Evolutionary conservation across 2,888 invertebrate species (phyloP), one percentile per base, ranked within the genome.

Genomic region (Sthenelais limicola): DNA sequence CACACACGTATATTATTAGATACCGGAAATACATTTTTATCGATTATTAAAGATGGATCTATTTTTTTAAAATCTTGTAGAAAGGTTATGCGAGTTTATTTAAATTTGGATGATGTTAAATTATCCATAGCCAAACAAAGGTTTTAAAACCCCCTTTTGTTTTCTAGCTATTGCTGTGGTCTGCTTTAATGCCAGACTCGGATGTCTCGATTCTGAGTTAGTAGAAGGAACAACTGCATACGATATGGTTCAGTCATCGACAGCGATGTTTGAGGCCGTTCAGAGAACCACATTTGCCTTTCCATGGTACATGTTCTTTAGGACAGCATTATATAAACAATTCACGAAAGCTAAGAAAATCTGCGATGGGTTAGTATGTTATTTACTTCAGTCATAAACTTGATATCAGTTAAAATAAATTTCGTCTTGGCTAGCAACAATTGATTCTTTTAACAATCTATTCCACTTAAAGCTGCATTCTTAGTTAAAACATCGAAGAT

Each of bases 141-240:
- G n/a, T n/a, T n/a, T n/a, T n/a, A n/a, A n/a, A n/a, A n/a, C n/a
- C n/a, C n/a, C n/a, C n/a, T 30, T 33, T 21, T 30, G 15, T 62
- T 5, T 67, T 76, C 5, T 75, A 87, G 87, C 83, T 33, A 83
- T 85, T 24, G 84, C 82, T 15, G 79, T 81, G 38, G 80, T 88
- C 47, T 87, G 87, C 71, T 81, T 87, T 72, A 83, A 85, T 56
- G 80, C 76, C n/a, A 77, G 87, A n/a, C 74, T 88, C 4, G 85
- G 85, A 5, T 83, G 84, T 51, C 78, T 88, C 21, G 74, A 80
- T 5, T 71, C 69, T 0, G 69, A 78, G 30, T 58, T 79, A 0
- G 56, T 73, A 0, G 47, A 73, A 5, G 76, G 78, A 54, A 76
- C 76, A 24, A 82, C 82, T 15, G 83, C 84, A 4, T 54, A 76